Evolutionary conservation across 2,797 vertebrate species (phyloP).

Genomic region (Monodelphis domestica): DNA sequence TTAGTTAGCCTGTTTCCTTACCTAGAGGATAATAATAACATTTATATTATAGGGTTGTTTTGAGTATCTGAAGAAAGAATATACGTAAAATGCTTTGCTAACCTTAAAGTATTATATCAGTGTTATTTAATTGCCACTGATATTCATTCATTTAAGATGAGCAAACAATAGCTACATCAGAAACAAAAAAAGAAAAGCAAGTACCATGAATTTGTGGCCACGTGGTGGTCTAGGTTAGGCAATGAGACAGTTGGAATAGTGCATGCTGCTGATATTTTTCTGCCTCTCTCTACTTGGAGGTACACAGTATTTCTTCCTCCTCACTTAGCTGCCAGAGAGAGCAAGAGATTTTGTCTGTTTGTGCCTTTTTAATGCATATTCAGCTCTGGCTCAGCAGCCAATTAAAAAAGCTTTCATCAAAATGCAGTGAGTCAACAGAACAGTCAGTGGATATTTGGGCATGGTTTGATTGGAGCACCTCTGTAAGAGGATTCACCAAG

Average conservation of each 20-base stretch:
- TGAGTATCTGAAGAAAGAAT: not conserved
- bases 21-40: not conserved
- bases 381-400: not conserved
- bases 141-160: not conserved
- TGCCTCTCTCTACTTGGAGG: not conserved
- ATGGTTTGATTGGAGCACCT: not conserved
- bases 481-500: not conserved
- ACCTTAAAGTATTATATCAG: not conserved
- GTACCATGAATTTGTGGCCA: not conserved
- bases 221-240: not conserved
- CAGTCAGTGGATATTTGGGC: not conserved
- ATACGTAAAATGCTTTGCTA: not conserved
- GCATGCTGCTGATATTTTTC: not conserved
- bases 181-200: not conserved
- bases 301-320: not conserved
- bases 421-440: not conserved
- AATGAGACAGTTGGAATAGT: not conserved
- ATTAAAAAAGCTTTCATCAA: not conserved
- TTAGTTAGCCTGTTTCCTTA: not conserved
- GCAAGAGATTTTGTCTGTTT: not conserved
- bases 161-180: not conserved
- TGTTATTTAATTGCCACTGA: not conserved
- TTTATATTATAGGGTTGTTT: not conserved
- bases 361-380: not conserved
- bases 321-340: not conserved